phyloP scores from a whole-genome alignment of 1,140 invertebrate species.

The Zaprionus taronus region DNA sequence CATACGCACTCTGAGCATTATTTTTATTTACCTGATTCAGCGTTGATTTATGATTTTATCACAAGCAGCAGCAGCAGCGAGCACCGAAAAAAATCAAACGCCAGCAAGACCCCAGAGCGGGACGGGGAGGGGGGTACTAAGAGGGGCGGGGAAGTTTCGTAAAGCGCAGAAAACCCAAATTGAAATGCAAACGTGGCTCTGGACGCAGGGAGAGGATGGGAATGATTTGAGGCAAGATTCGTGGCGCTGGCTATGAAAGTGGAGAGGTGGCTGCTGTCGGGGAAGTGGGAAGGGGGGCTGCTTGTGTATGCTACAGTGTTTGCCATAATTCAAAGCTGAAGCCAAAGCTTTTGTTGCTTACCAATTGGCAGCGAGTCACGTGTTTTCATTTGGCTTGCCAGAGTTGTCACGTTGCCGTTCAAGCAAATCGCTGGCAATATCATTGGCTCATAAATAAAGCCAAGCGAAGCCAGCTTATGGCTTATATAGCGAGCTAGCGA shows the following conservation, averaged over 20 bases:
- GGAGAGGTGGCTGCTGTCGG: background rate
- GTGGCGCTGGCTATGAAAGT: conserved; percentile 3
- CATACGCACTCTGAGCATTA: conserved; percentile 81
- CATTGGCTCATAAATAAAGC: conserved; percentile 76
- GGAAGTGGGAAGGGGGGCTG: conserved; percentile 33
- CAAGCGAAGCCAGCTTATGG: conserved; percentile 6
- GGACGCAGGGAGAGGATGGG: background rate
- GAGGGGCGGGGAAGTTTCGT: conserved; percentile 16
- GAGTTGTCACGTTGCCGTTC: conserved; percentile 70
- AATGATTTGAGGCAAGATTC: background rate
- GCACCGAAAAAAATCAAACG: conserved; percentile 6
- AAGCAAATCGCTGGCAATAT: conserved; percentile 68
- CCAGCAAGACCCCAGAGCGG: background rate
- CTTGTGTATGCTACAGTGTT: conserved; percentile 62
- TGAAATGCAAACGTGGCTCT: conserved; percentile 78
- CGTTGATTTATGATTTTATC: conserved; percentile 83
- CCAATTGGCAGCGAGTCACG: conserved; percentile 72
- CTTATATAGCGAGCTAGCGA: background rate
- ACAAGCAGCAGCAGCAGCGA: background rate
- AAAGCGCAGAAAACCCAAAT: conserved; percentile 63
- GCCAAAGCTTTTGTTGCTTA: conserved; percentile 66
- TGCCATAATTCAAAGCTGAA: conserved; percentile 73
- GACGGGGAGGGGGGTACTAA: conserved; percentile 3
- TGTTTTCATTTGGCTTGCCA: conserved; percentile 71
- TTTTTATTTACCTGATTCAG: conserved; percentile 83